Percentiles rank a stretch among this genome's conserved stretches.
Evolutionary conservation across 1,140 invertebrate genomes (phyloP).

Genomic region (Hestina assimilis): DNA sequence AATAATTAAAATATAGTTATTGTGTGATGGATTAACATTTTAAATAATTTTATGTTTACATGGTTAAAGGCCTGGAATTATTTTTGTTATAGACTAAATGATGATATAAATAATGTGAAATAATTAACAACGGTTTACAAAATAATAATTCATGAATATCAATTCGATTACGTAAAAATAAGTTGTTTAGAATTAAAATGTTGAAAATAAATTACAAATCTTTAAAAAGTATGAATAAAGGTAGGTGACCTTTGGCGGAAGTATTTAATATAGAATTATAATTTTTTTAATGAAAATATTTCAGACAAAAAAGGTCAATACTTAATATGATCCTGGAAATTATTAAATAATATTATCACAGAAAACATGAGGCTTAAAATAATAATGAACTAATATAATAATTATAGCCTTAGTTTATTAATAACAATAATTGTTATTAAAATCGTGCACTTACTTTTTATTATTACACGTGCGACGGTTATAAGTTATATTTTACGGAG

Average conservation of each 20-base stretch:
- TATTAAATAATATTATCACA: constrained; percentile 40
- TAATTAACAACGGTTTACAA: not conserved
- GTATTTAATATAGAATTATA: too few species aligned
- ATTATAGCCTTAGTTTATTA: constrained; percentile 72
- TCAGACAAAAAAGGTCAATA: too few species aligned
- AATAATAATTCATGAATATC: too few species aligned
- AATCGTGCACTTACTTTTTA: constrained; percentile 50
- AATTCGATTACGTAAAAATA: too few species aligned
- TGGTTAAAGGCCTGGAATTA: not conserved
- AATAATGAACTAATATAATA: constrained; percentile 31
- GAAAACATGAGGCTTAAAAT: constrained; percentile 44
- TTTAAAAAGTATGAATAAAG: too few species aligned
- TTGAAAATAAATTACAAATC: too few species aligned
- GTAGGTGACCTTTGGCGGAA: too few species aligned
- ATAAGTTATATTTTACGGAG: constrained; percentile 43
- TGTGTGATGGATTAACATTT: not conserved
- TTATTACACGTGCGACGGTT: constrained; percentile 56
- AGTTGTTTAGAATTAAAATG: too few species aligned
- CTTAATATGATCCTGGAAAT: too few species aligned
- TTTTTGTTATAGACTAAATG: too few species aligned
- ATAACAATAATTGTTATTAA: constrained; percentile 48
- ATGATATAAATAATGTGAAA: not conserved
- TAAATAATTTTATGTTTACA: not conserved
- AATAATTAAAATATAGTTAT: not conserved
- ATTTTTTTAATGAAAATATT: too few species aligned